Percentiles rank a stretch among this genome's conserved stretches.
phyloP scores from a whole-genome alignment of 2,797 vertebrate species.

The Poliocrania exsul region DNA sequence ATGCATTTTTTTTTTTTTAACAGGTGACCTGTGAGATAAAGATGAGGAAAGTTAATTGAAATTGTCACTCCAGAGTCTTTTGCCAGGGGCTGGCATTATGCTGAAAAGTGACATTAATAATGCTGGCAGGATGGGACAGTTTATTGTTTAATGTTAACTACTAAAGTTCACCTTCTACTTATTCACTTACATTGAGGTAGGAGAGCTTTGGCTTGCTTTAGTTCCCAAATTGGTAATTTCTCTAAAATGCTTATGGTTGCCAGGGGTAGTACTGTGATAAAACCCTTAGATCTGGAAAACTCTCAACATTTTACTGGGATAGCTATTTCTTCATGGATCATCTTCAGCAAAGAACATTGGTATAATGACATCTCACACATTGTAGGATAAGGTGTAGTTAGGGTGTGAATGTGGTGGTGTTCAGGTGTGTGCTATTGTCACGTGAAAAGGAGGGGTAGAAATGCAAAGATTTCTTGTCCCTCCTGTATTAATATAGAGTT shows the following conservation, averaged over 20 bases:
- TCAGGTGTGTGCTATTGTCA: background rate
- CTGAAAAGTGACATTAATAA: background rate
- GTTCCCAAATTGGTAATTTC: background rate
- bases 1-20: background rate
- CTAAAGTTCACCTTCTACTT: background rate
- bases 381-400: background rate
- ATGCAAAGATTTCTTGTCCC: too few relatives aligned
- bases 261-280: background rate
- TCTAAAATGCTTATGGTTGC: background rate
- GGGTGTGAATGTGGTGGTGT: background rate
- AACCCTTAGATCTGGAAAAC: background rate
- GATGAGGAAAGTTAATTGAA: constrained; percentile 22
- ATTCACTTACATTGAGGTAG: background rate
- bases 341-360: background rate
- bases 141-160: background rate
- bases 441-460: too few relatives aligned
- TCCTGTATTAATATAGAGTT: too few relatives aligned
- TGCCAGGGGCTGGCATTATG: constrained; percentile 6
- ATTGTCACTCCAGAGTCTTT: background rate
- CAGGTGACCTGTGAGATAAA: constrained; percentile 7
- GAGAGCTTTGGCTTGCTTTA: background rate
- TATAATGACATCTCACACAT: fast-evolving
- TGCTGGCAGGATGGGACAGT: background rate
- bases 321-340: background rate
- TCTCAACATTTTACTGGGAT: background rate